These are phyloP conservation scores for Eleutherodactylus coqui DNA, from an alignment of 2,797 vertebrate species.

Conservation along the genomic window DNA sequence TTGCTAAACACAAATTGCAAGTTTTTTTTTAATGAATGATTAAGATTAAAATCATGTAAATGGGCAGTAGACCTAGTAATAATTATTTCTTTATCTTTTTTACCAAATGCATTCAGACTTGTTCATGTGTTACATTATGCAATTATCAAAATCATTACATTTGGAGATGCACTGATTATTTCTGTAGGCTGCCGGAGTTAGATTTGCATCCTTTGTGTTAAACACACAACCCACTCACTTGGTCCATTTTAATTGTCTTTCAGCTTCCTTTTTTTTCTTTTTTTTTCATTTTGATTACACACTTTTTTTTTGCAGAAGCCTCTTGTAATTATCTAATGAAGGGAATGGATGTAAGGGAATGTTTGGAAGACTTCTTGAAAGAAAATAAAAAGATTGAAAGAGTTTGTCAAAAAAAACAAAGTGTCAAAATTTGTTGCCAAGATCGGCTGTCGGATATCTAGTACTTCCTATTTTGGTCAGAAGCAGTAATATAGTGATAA, in stretches of 20 bases:
- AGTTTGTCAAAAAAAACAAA: background rate
- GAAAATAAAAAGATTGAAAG: background rate
- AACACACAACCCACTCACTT: slow-evolving; percentile 50
- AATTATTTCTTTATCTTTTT: slow-evolving; percentile 64
- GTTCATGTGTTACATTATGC: slow-evolving; percentile 65
- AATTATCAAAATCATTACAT: slow-evolving; percentile 65
- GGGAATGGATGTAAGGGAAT: slow-evolving; percentile 11
- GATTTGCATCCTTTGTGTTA: slow-evolving; percentile 63
- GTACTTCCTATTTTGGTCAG: background rate
- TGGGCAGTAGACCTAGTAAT: slow-evolving; percentile 64
- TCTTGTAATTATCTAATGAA: slow-evolving; percentile 54
- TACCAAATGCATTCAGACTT: slow-evolving; percentile 65
- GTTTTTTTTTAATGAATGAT: slow-evolving; percentile 58
- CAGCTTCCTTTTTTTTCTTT: slow-evolving; percentile 17
- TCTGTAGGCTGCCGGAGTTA: slow-evolving; percentile 51
- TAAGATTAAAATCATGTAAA: slow-evolving; percentile 64
- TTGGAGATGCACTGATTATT: slow-evolving; percentile 61
- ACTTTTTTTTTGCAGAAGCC: slow-evolving; percentile 34
- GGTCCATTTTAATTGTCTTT: slow-evolving; percentile 61
- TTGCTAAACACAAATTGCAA: slow-evolving; percentile 63
- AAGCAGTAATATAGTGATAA: background rate
- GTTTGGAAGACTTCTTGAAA: slow-evolving; percentile 14
- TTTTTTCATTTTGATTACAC: slow-evolving; percentile 50
- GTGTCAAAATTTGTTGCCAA: background rate
- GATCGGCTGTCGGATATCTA: background rate